Percentiles rank a stretch among this genome's conserved stretches.
These are phyloP conservation scores for Coregonus suidteri DNA, from an alignment of 2,797 vertebrate genomes.

Conservation along the genomic window DNA sequence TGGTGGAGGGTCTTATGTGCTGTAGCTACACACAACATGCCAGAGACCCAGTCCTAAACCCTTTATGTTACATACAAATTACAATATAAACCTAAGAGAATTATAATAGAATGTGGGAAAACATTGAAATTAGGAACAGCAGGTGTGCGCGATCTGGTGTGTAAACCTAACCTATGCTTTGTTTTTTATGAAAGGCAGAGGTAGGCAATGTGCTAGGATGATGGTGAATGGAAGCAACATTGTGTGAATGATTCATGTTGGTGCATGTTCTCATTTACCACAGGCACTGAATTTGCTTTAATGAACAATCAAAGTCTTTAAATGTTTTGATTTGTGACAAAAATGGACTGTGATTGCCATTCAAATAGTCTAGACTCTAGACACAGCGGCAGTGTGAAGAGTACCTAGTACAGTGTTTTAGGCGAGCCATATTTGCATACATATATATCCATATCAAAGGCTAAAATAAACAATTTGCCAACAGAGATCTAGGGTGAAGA, in stretches of 20 bases:
- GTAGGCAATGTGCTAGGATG: not conserved
- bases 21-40: slow-evolving; percentile 2
- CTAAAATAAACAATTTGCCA: not conserved
- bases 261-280: not conserved
- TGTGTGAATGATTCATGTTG: slow-evolving; percentile 1
- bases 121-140: not conserved
- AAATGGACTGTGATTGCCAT: not conserved
- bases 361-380: not conserved
- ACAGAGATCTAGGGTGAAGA: not conserved
- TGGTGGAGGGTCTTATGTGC: not conserved
- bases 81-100: not conserved
- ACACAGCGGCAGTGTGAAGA: not conserved
- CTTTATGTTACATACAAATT: not conserved
- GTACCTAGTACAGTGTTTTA: not conserved
- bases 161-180: not conserved
- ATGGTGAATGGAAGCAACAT: not conserved
- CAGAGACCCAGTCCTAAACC: not conserved
- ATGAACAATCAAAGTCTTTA: not conserved
- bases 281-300: not conserved
- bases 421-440: not conserved
- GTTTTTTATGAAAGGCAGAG: not conserved
- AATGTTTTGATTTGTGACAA: not conserved
- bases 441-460: slow-evolving; percentile 7
- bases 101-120: not conserved
- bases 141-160: not conserved